Evolutionary conservation across 2,888 invertebrate genomes (phyloP).

Genomic region (Drosophila nigritarsus): DNA sequence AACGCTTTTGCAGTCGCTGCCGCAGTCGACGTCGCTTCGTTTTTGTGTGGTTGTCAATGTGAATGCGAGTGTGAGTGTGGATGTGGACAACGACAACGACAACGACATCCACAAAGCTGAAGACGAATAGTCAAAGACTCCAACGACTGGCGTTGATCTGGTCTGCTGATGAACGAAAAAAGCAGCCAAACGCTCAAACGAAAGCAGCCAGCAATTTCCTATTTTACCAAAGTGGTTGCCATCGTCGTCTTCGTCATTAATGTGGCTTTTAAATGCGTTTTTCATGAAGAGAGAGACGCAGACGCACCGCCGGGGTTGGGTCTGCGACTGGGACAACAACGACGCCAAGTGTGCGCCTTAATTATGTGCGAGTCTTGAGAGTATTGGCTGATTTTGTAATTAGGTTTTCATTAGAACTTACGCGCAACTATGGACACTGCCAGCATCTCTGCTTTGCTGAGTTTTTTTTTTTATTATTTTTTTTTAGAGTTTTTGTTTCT

Average conservation of each 20-base stretch:
- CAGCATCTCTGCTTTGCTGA: constrained; percentile 6
- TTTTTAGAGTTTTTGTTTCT: background rate
- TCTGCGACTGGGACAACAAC: constrained; percentile 12
- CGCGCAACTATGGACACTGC: constrained; percentile 71
- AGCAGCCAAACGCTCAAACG: constrained; percentile 75
- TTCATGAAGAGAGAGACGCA: constrained; percentile 55
- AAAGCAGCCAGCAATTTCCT: constrained; percentile 80
- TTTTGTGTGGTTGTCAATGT: constrained; percentile 65
- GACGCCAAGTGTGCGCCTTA: constrained; percentile 80
- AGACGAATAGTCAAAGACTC: constrained; percentile 34
- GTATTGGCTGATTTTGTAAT: constrained; percentile 82
- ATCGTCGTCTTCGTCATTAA: constrained; percentile 74
- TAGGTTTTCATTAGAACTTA: constrained; percentile 81
- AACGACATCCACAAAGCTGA: constrained; percentile 29
- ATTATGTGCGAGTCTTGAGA: constrained; percentile 83
- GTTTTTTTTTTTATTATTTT: constrained; percentile 4
- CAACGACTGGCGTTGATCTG: constrained; percentile 59
- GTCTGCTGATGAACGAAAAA: constrained; percentile 61
- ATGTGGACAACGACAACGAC: constrained; percentile 21
- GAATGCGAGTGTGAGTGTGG: constrained; percentile 32
- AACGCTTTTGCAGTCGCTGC: constrained; percentile 71
- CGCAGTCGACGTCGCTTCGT: constrained; percentile 41
- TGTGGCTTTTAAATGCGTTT: constrained; percentile 84
- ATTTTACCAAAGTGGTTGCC: constrained; percentile 83
- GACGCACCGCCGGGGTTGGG: constrained; percentile 14